Evolutionary conservation across 2,797 vertebrate species (phyloP), one percentile per base, ranked within the genome.

Genomic region (Tamandua tetradactyla): DNA sequence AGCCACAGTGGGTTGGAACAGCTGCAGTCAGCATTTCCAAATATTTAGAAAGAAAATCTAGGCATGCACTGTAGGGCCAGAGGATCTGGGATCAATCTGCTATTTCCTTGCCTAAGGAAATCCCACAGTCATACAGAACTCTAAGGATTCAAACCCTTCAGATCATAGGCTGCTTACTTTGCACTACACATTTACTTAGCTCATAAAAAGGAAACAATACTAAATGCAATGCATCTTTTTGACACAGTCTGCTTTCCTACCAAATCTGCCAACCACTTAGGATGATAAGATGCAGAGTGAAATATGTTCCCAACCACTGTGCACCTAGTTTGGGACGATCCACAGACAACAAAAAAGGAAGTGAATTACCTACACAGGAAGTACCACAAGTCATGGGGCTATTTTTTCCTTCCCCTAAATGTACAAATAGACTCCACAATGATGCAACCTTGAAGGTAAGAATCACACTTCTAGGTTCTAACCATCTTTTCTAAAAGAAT

Each of bases 191-290:
- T 89, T 91, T 74, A 89, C 55, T 78, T 4, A 42, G 40, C 49
- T 64, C 49, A 42, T 59, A 10, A 72, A 66, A 80, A 71, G 59
- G 4, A 81, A 44, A 20, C 2, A 37, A 23, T 81, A 81, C 49
- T 93, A 88, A 93, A 93, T 88, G 69, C 40, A 81, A 44, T 12
- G 40, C 23, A 79, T 37, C 71, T 23, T 91, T 91, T 23, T 71
- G 66, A 55, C 32, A 68, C 22, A 69, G 49, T 44, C 35, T 88
- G 49, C 75, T 74, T 72, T 57, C 74, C 22, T 8, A 20, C 17
- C 76, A 64, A 35, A 22, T 61, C 25, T 12, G 44, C 11, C 74
- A 55, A 32, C 59, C 40, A 57, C 1, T 8, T 30, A 80, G 59
- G 74, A 25, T 78, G 35, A 75, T 7, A 18, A 90, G 74, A 72